Conservation (phyloP, 1,140 invertebrate genomes). For the Pogonognathellus flavescens region DNA sequence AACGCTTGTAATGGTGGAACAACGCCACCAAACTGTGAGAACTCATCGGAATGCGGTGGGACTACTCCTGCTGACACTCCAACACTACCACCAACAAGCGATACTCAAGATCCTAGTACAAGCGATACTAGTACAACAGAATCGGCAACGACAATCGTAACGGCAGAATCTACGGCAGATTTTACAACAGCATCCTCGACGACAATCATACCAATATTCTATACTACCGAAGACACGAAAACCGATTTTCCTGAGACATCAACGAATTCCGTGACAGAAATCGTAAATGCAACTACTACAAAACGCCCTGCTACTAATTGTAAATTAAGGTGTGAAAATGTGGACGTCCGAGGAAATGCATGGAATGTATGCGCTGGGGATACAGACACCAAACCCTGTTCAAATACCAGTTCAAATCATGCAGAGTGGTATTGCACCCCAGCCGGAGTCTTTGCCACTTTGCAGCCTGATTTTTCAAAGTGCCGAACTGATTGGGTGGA, state of each 20-base stretch:
- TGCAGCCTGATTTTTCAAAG: constrained; percentile 24
- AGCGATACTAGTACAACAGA: background rate
- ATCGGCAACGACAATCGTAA: background rate
- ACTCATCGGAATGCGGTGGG: background rate
- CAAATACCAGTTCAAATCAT: background rate
- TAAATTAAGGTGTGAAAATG: background rate
- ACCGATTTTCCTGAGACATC: background rate
- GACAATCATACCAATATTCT: background rate
- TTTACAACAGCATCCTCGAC: background rate
- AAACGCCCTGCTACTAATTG: background rate
- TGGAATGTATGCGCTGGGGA: constrained; percentile 35
- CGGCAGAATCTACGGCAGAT: background rate
- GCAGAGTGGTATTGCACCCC: background rate
- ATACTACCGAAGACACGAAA: background rate
- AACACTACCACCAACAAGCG: too few relatives aligned
- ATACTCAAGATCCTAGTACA: too few relatives aligned
- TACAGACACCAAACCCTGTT: background rate
- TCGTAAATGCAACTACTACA: too few relatives aligned
- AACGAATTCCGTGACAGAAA: background rate
- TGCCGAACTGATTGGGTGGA: constrained; percentile 52
- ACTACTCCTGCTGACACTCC: too few relatives aligned
- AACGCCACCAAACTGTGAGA: background rate
- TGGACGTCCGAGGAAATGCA: background rate
- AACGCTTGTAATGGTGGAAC: background rate
- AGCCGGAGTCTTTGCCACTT: constrained; percentile 31